Base-by-base conservation (phyloP, 2,797 vertebrate species). In the Poeciliopsis presidionis region DNA sequence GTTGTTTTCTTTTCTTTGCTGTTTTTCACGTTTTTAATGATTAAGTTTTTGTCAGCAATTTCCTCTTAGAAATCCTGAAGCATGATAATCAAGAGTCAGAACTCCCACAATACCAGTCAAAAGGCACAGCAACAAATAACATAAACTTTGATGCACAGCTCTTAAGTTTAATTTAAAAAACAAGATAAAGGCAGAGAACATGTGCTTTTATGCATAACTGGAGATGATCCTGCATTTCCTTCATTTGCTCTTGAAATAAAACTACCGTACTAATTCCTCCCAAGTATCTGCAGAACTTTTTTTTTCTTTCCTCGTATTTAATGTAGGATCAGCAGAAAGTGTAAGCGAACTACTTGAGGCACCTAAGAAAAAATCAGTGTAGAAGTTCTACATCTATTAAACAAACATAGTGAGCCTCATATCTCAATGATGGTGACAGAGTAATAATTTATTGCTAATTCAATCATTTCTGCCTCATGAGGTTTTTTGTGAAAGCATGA, bases 31-130 rank as follows among this genome's bases (percentile, higher is more conserved):
- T 1, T 41, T 73, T 81, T 4, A 41, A 47, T 51, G 2, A 79
- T 46, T 59, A 25, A 28, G 20, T 74, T 61, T 72, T 5, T 74
- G 55, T 39, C 53, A 78, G 30, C 20, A 61, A 65, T 22, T 76
- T 75, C 72, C 72, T 55, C n/a, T 43, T 39, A 39, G 16, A 65
- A 36, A 22, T 65, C 61, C 11, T 39, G 33, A 25, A 22, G 18
- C 33, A 28, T 18, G 20, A 3, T 39, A 8, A 65, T 65, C 61
- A 65, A 39, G 16, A 63, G 16, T 41, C 14, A 41, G 4, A 12
- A 67, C 20, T 67, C 16, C 59, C 59, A 36, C 7, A 36, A 18
- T 36, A 63, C 18, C 16, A 33, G 18, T 20, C 33, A 7, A 61
- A 33, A 33, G n/a, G 28, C 7, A 18, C 8, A 39, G 7, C 7